phyloP scores from a whole-genome alignment of 2,888 invertebrate genomes.

The Cantharis flavilabris region DNA sequence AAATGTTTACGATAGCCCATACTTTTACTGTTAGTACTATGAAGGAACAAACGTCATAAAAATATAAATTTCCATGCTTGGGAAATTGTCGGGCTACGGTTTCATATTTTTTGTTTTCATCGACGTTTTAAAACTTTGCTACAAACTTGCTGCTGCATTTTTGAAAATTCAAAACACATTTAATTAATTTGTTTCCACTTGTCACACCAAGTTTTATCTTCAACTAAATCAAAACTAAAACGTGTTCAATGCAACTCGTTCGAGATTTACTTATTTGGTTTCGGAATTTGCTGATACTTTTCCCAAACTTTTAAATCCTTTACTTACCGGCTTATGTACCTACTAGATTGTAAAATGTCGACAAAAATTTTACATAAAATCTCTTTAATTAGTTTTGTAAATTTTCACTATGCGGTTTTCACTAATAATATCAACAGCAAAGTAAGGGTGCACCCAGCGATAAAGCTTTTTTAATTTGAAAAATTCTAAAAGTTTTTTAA shows the following conservation, averaged over 20 bases:
- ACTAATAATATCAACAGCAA: neutral
- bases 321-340: neutral
- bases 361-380: neutral
- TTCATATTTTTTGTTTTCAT: neutral
- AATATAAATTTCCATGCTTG: neutral
- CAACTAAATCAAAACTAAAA: neutral
- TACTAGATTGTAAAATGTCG: neutral
- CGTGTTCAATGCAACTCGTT: neutral
- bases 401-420: neutral
- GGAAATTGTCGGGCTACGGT: neutral
- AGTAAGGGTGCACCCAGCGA: neutral
- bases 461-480: no score
- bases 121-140: neutral
- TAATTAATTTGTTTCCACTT: neutral
- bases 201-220: neutral
- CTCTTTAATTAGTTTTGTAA: neutral
- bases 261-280: neutral
- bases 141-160: neutral
- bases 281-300: neutral
- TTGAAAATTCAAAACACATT: neutral
- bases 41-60: neutral
- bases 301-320: neutral
- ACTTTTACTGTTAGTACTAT: neutral
- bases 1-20: slow-evolving; percentile 3
- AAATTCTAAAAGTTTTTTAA: no score